Percentiles rank a stretch among this genome's conserved stretches.
Conservation (phyloP, 35 echinoderm and acorn worm genomes). For the Lytechinus variegatus region DNA sequence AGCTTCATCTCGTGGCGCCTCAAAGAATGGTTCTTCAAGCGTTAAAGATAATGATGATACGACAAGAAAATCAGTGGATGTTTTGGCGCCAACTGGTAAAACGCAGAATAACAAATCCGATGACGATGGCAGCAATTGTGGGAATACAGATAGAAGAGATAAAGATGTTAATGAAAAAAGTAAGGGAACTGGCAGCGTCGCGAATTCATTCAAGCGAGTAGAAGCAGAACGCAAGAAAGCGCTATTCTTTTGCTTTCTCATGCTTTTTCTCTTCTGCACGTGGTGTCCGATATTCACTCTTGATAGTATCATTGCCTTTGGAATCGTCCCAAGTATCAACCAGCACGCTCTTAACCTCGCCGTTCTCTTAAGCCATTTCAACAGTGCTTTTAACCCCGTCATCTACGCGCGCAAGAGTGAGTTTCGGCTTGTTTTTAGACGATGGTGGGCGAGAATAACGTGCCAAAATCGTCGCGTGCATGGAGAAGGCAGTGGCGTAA, state of each 20-base stretch:
- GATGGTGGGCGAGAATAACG: neutral
- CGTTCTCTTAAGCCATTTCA: slow-evolving; percentile 71
- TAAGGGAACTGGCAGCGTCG: neutral
- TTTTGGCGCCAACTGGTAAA: neutral
- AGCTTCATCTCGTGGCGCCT: neutral
- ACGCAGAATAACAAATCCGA: neutral
- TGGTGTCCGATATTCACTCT: slow-evolving; percentile 79
- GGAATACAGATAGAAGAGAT: neutral
- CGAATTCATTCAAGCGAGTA: slow-evolving; percentile 46
- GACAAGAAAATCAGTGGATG: neutral
- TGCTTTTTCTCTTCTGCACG: slow-evolving; percentile 68
- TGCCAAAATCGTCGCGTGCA: neutral
- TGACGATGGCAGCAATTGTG: neutral
- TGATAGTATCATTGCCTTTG: slow-evolving; percentile 66
- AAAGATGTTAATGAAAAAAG: neutral
- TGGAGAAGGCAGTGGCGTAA: neutral
- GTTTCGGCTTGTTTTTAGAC: slow-evolving; percentile 61
- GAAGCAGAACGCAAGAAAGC: slow-evolving; percentile 64
- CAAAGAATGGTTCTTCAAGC: neutral
- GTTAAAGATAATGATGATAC: neutral
- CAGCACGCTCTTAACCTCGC: slow-evolving; percentile 67
- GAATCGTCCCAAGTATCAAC: slow-evolving; percentile 24
- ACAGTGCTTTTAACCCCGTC: slow-evolving; percentile 77
- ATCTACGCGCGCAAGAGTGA: slow-evolving; percentile 72
- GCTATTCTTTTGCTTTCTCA: slow-evolving; percentile 70